phyloP scores from a whole-genome alignment of 2,113 vertebrate species.

The Ahaetulla prasina region DNA sequence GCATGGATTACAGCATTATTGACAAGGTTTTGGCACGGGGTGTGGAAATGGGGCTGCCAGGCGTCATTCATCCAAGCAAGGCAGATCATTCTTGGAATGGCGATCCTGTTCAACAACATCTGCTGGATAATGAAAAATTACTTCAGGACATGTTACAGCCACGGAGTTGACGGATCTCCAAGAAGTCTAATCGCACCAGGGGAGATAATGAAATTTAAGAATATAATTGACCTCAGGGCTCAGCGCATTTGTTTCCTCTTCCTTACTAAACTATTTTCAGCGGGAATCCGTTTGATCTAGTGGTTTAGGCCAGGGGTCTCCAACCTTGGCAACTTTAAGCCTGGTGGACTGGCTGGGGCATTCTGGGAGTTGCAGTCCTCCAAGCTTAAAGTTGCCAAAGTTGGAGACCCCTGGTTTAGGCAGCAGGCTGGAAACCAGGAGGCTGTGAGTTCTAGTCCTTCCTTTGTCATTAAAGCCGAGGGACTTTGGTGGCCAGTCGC shows the following conservation, averaged over 20 bases:
- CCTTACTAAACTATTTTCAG: neutral
- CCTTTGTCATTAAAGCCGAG: neutral
- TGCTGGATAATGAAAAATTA: constrained; percentile 2
- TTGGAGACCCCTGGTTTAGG: no score
- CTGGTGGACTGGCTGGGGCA: no score
- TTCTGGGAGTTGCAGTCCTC: no score
- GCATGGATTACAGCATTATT: constrained; percentile 17
- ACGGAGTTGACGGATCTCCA: neutral
- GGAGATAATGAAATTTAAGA: constrained; percentile 22
- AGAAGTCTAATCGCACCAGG: neutral
- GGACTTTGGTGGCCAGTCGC: neutral
- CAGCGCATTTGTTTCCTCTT: neutral
- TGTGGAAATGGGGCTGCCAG: neutral
- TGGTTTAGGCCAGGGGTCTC: no score
- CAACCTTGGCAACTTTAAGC: no score
- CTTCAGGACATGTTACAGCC: neutral
- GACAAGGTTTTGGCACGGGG: constrained; percentile 19
- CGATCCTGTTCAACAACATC: neutral
- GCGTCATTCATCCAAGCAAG: neutral
- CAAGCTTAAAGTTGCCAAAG: no score
- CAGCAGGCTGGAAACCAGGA: neutral
- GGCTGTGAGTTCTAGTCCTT: neutral
- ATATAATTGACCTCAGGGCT: neutral
- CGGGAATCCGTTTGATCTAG: neutral
- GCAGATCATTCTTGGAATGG: neutral